Evolutionary conservation across 2,888 invertebrate genomes (phyloP).

Genomic region (Automeris io): DNA sequence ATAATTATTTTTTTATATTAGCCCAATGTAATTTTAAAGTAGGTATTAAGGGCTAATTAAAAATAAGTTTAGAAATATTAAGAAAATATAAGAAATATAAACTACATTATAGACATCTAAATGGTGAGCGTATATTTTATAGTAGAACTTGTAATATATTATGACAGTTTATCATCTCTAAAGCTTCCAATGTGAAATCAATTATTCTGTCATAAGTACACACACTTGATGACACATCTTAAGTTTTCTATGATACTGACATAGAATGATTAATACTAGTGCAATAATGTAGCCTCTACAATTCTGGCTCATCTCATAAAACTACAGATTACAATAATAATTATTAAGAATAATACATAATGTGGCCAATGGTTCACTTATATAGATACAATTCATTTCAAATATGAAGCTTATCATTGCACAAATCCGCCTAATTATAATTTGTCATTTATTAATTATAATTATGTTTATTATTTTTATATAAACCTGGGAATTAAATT

Average conservation of each 20-base stretch:
- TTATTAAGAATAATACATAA: neutral
- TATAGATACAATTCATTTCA: slow-evolving; percentile 5
- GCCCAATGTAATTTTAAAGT: no score
- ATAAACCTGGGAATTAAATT: no score
- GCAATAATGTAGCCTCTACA: slow-evolving; percentile 7
- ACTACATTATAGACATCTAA: slow-evolving; percentile 39
- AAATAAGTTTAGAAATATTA: neutral
- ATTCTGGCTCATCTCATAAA: slow-evolving; percentile 8
- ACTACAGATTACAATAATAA: slow-evolving; percentile 6
- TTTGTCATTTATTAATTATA: no score
- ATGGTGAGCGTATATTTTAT: slow-evolving; percentile 48
- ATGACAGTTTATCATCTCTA: neutral
- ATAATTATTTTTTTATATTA: no score
- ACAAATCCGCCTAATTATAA: neutral
- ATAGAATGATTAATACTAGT: slow-evolving; percentile 6
- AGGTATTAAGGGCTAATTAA: no score
- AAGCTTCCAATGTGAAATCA: neutral
- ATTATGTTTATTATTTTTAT: no score
- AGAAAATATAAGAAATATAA: slow-evolving; percentile 17
- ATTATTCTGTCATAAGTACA: neutral
- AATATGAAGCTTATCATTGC: slow-evolving; percentile 2
- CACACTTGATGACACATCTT: neutral
- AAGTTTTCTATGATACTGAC: neutral
- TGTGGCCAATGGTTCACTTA: neutral
- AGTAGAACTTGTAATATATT: slow-evolving; percentile 6